Percentiles rank a stretch among this genome's conserved stretches.
Conservation (phyloP, 92 coral and sea anemone species). For the Nematostella vectensis region DNA sequence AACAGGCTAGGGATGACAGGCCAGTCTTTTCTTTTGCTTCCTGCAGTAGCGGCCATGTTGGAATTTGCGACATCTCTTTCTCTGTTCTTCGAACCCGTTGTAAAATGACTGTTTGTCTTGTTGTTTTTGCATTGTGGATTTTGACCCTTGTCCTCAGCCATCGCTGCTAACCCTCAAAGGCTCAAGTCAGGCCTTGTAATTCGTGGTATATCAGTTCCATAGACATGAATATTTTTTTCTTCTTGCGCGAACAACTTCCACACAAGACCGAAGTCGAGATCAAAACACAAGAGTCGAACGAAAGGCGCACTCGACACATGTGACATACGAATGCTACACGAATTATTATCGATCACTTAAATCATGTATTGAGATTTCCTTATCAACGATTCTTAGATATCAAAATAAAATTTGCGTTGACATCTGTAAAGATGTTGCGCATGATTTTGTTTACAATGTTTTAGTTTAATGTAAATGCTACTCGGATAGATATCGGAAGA, state of each 20-base stretch:
- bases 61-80: slow-evolving; percentile 15
- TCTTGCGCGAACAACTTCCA: too few relatives aligned
- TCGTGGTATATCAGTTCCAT: not conserved
- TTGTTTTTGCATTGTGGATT: slow-evolving; percentile 1
- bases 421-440: too few relatives aligned
- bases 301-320: too few relatives aligned
- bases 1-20: slow-evolving; percentile 45
- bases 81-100: slow-evolving; percentile 1
- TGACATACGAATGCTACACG: slow-evolving; percentile 16
- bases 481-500: too few relatives aligned
- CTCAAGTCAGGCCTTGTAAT: slow-evolving; percentile 31
- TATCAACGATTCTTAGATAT: too few relatives aligned
- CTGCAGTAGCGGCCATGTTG: slow-evolving; percentile 40
- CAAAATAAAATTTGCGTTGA: too few relatives aligned
- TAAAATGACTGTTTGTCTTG: not conserved
- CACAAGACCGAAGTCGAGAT: not conserved
- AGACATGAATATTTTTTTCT: slow-evolving; percentile 2
- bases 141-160: slow-evolving; percentile 15
- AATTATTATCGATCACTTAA: not conserved
- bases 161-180: slow-evolving; percentile 7
- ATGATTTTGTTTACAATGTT: too few relatives aligned
- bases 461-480: too few relatives aligned
- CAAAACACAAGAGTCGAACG: not conserved
- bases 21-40: slow-evolving; percentile 22
- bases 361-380: too few relatives aligned